These are phyloP conservation scores for Microvelia longipes DNA, from an alignment of 1,140 invertebrate genomes.

Conservation along the genomic window DNA sequence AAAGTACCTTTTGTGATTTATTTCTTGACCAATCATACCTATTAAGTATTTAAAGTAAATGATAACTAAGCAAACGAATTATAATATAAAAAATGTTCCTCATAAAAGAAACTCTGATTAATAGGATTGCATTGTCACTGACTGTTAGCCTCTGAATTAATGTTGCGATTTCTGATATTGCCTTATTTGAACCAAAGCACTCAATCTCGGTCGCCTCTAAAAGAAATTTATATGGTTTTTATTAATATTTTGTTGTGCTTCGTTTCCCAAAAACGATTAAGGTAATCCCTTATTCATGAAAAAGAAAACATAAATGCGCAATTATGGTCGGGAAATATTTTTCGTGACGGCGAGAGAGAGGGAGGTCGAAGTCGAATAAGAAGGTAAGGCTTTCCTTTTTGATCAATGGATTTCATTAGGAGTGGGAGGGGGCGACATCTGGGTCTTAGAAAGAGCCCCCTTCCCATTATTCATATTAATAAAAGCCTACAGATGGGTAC, in stretches of 20 bases:
- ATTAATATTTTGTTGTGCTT: not conserved
- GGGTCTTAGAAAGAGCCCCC: constrained; percentile 20
- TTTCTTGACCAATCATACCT: too few relatives aligned
- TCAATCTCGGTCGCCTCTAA: too few relatives aligned
- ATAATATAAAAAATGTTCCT: too few relatives aligned
- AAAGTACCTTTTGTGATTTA: too few relatives aligned
- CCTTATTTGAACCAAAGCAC: too few relatives aligned
- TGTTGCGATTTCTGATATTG: too few relatives aligned
- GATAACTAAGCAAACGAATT: too few relatives aligned
- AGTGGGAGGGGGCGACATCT: constrained; percentile 3
- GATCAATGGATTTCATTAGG: constrained; percentile 13
- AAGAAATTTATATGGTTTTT: not conserved
- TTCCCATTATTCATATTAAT: constrained; percentile 31
- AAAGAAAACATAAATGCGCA: not conserved
- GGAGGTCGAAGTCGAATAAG: not conserved
- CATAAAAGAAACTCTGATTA: too few relatives aligned
- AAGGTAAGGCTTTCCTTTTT: not conserved
- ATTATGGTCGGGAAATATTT: not conserved
- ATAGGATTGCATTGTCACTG: too few relatives aligned
- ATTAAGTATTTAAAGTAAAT: too few relatives aligned
- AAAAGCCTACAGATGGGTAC: constrained; percentile 25
- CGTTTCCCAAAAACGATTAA: not conserved
- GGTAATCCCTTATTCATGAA: not conserved
- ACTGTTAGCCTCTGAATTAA: too few relatives aligned
- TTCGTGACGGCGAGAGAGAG: not conserved